Percentiles rank a stretch among this genome's conserved stretches.
Evolutionary conservation across 2,888 invertebrate species (phyloP).

Genomic region (Thymelicus acteon): DNA sequence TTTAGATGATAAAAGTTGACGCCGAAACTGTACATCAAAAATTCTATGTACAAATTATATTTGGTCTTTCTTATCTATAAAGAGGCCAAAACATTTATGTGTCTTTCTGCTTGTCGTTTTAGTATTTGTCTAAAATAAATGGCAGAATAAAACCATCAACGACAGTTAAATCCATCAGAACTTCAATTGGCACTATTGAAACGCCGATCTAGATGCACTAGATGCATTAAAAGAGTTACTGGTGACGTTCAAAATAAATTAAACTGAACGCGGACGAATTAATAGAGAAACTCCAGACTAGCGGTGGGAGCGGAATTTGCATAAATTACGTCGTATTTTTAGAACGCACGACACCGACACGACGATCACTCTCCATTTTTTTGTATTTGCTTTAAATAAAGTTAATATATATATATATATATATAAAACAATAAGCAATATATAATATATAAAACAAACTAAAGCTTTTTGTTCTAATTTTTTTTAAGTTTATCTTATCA

Average conservation of each 20-base stretch:
- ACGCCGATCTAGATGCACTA: constrained; percentile 28
- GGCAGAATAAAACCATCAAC: constrained; percentile 15
- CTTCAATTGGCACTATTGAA: constrained; percentile 34
- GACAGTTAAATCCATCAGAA: constrained; percentile 37
- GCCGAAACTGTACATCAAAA: no score
- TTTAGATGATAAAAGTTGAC: no score
- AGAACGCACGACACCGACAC: constrained; percentile 11
- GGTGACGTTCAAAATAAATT: constrained; percentile 31
- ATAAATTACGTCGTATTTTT: constrained; percentile 31
- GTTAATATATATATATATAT: no score
- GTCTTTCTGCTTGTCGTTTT: no score
- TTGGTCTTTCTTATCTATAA: no score
- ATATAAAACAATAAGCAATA: no score
- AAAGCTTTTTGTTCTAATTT: no score
- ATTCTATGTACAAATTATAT: no score
- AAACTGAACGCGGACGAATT: constrained; percentile 36
- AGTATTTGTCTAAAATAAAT: neutral
- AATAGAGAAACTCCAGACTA: constrained; percentile 34
- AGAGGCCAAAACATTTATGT: no score
- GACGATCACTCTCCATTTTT: neutral
- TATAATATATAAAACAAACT: no score
- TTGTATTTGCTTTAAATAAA: no score
- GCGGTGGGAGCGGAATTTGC: constrained; percentile 35
- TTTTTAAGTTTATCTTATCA: no score
- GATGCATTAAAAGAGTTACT: constrained; percentile 35